These are phyloP conservation scores for Diploptera punctata DNA, from an alignment of 2,888 invertebrate genomes.

Conservation along the genomic window DNA sequence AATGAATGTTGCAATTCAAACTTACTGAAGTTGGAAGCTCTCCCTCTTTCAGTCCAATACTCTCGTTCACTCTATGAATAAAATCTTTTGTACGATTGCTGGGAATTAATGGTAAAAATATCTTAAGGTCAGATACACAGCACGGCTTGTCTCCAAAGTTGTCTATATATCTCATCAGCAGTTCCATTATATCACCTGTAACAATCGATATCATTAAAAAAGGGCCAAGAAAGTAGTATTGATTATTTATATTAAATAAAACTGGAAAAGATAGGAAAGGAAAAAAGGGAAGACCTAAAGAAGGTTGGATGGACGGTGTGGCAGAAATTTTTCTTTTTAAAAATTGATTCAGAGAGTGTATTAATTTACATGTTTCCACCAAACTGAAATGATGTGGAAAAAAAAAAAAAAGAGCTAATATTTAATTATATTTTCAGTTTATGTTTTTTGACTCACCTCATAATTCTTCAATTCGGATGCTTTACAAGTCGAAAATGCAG, in stretches of 20 bases:
- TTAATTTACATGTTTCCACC: not conserved
- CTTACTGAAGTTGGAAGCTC: constrained; percentile 55
- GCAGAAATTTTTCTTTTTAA: too few species aligned
- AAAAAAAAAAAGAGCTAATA: too few species aligned
- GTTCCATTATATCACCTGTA: constrained; percentile 67
- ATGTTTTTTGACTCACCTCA: too few species aligned
- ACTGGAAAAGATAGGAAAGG: too few species aligned
- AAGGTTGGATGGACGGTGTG: too few species aligned
- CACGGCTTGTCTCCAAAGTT: constrained; percentile 88
- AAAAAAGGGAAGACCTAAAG: too few species aligned
- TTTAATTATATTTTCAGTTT: too few species aligned
- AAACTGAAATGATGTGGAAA: not conserved
- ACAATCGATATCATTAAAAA: too few species aligned
- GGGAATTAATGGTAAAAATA: constrained; percentile 72
- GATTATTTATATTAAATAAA: not conserved
- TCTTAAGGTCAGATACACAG: constrained; percentile 81
- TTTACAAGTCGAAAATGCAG: too few species aligned
- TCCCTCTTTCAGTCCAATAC: constrained; percentile 52
- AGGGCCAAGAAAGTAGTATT: too few species aligned
- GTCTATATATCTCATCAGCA: constrained; percentile 79
- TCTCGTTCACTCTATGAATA: constrained; percentile 50
- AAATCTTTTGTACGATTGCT: constrained; percentile 59
- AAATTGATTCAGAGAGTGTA: not conserved
- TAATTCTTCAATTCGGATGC: too few species aligned
- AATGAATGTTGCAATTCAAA: too few species aligned